Conservation (phyloP, 2,888 invertebrate genomes). For the Melangyna quadrimaculata region DNA sequence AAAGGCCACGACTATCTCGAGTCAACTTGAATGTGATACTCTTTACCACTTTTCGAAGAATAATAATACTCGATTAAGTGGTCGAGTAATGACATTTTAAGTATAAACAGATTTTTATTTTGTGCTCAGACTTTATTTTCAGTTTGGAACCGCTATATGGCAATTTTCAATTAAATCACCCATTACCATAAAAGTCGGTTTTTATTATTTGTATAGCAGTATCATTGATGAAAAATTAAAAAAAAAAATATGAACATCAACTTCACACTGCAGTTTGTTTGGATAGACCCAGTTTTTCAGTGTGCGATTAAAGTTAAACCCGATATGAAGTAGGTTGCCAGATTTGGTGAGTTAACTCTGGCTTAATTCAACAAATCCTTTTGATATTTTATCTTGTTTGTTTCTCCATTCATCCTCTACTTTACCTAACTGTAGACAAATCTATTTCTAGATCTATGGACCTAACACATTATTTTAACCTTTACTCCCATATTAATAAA, state of each 20-base stretch:
- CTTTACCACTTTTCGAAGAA: neutral
- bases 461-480: no score
- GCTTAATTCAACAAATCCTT: no score
- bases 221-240: neutral
- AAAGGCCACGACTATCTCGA: neutral
- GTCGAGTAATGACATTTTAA: slow-evolving; percentile 15
- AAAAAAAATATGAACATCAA: neutral
- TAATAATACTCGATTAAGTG: slow-evolving; percentile 9
- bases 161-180: slow-evolving; percentile 19
- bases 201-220: slow-evolving; percentile 21
- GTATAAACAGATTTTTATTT: slow-evolving; percentile 9
- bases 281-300: neutral
- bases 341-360: no score
- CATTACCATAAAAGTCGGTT: slow-evolving; percentile 20
- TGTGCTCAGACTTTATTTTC: neutral
- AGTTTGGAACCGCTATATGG: neutral
- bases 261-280: neutral
- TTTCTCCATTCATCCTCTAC: no score
- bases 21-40: neutral
- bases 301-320: no score
- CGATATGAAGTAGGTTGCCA: no score
- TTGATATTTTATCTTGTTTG: no score
- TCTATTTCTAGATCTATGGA: no score
- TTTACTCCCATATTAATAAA: no score
- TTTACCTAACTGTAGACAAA: no score